Evolutionary conservation across 2,888 invertebrate species (phyloP).

Genomic region (Heliconius aoede): DNA sequence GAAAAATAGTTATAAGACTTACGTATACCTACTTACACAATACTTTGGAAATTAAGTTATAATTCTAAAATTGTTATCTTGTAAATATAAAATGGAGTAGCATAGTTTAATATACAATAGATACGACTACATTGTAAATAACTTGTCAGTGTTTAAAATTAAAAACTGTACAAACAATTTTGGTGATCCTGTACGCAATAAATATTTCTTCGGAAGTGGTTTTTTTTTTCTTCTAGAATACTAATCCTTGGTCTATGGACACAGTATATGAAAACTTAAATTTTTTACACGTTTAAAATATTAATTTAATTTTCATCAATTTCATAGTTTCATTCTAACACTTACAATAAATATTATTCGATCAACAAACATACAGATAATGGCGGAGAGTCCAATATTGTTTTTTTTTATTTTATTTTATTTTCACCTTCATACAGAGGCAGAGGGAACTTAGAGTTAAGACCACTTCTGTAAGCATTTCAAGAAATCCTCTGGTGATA

Average conservation of each 20-base stretch:
- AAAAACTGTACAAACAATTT: slow-evolving; percentile 77
- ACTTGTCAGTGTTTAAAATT: slow-evolving; percentile 75
- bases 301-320: too few relatives aligned
- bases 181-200: slow-evolving; percentile 81
- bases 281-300: too few relatives aligned
- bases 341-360: too few relatives aligned
- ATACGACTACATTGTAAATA: slow-evolving; percentile 76
- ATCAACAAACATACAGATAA: too few relatives aligned
- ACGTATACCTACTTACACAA: slow-evolving; percentile 39
- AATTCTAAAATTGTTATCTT: slow-evolving; percentile 63
- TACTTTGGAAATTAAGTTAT: slow-evolving; percentile 37
- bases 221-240: slow-evolving; percentile 47
- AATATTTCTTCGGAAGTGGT: slow-evolving; percentile 73
- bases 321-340: too few relatives aligned
- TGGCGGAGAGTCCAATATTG: too few relatives aligned
- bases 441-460: too few relatives aligned
- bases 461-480: too few relatives aligned
- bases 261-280: neutral
- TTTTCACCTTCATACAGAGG: too few relatives aligned
- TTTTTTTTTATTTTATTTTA: too few relatives aligned
- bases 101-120: slow-evolving; percentile 58
- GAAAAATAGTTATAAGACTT: slow-evolving; percentile 35
- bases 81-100: slow-evolving; percentile 67
- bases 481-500: too few relatives aligned
- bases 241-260: neutral